phyloP scores from a whole-genome alignment of 2,113 vertebrate species.

The Athene cunicularia region DNA sequence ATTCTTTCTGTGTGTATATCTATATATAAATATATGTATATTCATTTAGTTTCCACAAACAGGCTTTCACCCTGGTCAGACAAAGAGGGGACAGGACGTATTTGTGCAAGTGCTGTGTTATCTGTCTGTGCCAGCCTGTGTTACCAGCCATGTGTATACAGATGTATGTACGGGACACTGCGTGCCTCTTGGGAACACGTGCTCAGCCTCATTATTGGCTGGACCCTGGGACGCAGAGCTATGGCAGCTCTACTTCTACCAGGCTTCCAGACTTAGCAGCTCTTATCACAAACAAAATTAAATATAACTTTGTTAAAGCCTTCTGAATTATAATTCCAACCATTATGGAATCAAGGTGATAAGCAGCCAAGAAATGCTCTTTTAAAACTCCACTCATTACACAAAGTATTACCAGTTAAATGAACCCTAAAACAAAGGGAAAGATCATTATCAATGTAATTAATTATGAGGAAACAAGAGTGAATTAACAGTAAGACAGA shows the following conservation, averaged over 20 bases:
- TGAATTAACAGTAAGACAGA: neutral
- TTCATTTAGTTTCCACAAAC: neutral
- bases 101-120: neutral
- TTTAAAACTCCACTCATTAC: neutral
- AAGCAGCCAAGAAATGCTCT: neutral
- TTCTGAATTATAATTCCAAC: neutral
- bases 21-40: neutral
- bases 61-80: neutral
- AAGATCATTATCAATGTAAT: neutral
- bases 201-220: neutral
- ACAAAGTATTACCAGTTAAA: neutral
- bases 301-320: neutral
- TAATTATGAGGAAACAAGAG: neutral
- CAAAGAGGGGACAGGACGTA: neutral
- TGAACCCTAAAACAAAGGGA: neutral
- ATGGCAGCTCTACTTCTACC: neutral
- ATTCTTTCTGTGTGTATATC: neutral
- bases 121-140: neutral
- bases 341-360: neutral
- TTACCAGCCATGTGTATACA: neutral
- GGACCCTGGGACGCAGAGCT: accelerated
- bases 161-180: neutral
- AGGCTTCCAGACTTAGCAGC: neutral
- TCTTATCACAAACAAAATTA: neutral
- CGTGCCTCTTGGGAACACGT: neutral